Conservation (phyloP, 1,140 invertebrate species). For the Hypothenemus hampei region DNA sequence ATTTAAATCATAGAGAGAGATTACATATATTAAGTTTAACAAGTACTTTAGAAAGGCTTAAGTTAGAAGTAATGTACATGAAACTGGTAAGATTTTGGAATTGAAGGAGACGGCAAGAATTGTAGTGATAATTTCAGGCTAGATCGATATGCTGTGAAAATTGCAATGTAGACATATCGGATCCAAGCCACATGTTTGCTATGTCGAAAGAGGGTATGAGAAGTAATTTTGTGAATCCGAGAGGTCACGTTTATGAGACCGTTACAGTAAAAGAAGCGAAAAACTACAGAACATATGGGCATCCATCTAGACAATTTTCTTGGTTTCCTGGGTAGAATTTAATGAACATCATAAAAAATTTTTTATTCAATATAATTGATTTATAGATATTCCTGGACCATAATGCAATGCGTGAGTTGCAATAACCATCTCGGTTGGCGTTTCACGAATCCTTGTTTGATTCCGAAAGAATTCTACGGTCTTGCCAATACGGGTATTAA, state of each 20-base stretch:
- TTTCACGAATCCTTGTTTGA: slow-evolving; percentile 63
- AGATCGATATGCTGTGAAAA: slow-evolving; percentile 60
- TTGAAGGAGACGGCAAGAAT: background rate
- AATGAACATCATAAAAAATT: background rate
- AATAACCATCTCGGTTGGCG: slow-evolving; percentile 72
- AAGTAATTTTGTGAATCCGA: slow-evolving; percentile 76
- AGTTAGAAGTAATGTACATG: slow-evolving; percentile 31
- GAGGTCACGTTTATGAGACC: slow-evolving; percentile 76
- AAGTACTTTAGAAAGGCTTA: slow-evolving; percentile 39
- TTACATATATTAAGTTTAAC: slow-evolving; percentile 36
- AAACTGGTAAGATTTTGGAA: slow-evolving; percentile 18
- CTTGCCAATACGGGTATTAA: slow-evolving; percentile 50
- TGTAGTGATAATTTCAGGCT: slow-evolving; percentile 45
- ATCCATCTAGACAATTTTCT: slow-evolving; percentile 63
- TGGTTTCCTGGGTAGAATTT: slow-evolving; percentile 78
- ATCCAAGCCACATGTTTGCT: slow-evolving; percentile 68
- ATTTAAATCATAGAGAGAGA: slow-evolving; percentile 40
- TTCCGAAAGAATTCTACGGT: slow-evolving; percentile 68
- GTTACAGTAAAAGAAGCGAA: slow-evolving; percentile 65
- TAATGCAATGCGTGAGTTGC: slow-evolving; percentile 64
- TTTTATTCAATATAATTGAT: background rate
- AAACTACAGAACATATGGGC: slow-evolving; percentile 53
- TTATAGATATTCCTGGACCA: slow-evolving; percentile 73
- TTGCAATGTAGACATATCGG: slow-evolving; percentile 58
- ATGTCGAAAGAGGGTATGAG: slow-evolving; percentile 79